Evolutionary conservation across 2,888 invertebrate species (phyloP).

Genomic region (Plusia festucae): DNA sequence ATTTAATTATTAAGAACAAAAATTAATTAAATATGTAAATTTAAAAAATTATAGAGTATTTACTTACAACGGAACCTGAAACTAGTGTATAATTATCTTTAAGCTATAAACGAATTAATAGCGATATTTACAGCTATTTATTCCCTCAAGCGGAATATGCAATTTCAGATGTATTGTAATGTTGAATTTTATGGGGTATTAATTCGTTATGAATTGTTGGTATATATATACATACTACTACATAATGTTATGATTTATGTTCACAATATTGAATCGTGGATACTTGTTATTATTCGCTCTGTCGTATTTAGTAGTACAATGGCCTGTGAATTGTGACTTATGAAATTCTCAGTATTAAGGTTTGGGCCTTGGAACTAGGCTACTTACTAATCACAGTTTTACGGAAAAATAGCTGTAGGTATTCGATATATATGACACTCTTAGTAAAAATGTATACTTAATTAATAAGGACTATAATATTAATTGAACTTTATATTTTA

Average conservation of each 20-base stretch:
- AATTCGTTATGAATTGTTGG: not conserved
- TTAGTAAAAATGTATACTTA: too few species aligned
- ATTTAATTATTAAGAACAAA: not conserved
- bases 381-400: too few species aligned
- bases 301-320: too few species aligned
- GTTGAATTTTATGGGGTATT: not conserved
- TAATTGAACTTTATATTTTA: not conserved
- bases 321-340: too few species aligned
- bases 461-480: not conserved
- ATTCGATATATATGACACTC: too few species aligned
- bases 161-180: not conserved
- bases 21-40: too few species aligned
- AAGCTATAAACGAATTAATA: not conserved
- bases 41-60: too few species aligned
- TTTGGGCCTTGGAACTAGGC: too few species aligned
- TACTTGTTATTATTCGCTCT: not conserved
- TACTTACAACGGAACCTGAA: not conserved
- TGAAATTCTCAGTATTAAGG: too few species aligned
- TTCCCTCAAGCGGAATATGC: not conserved
- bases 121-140: slow-evolving; percentile 1
- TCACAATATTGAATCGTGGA: not conserved
- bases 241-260: not conserved
- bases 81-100: not conserved
- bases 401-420: too few species aligned
- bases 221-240: not conserved